phyloP scores from a whole-genome alignment of 2,888 invertebrate species.

The Psylliodes chrysocephalus region DNA sequence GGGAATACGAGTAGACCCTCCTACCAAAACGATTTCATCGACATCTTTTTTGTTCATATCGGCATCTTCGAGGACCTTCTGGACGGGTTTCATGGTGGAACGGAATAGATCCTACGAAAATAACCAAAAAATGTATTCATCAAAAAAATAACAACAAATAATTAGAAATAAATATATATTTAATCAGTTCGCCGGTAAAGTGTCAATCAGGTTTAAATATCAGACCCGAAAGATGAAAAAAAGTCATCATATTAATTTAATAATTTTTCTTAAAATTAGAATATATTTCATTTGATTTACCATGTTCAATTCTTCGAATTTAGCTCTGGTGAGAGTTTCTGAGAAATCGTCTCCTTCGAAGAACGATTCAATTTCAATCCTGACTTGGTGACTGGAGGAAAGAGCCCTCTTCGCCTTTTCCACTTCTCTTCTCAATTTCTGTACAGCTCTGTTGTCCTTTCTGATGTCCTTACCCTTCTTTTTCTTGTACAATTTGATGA shows the following conservation, averaged over 20 bases:
- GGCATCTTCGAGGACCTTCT: constrained; percentile 96
- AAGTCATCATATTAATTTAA: constrained; percentile 7
- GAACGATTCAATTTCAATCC: constrained; percentile 98
- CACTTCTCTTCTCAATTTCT: constrained; percentile 95
- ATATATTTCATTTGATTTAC: no score
- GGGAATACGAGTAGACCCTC: constrained; percentile 99
- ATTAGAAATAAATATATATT: constrained; percentile 11
- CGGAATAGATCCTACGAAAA: constrained; percentile 75
- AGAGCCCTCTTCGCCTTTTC: constrained; percentile 97
- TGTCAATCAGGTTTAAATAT: neutral
- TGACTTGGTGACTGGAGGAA: constrained; percentile 93
- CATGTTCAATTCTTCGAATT: constrained; percentile 99
- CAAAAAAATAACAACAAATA: no score
- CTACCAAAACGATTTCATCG: constrained; percentile 98
- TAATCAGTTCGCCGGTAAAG: constrained; percentile 7
- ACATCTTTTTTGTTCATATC: constrained; percentile 99
- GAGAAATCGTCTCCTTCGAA: constrained; percentile 99
- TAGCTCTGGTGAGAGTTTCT: constrained; percentile 96
- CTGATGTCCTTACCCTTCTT: constrained; percentile 98
- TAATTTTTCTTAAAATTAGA: neutral
- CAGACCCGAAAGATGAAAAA: constrained; percentile 17
- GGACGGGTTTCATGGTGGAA: constrained; percentile 94
- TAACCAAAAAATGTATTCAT: no score
- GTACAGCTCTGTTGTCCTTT: constrained; percentile 88
- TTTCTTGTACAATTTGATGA: constrained; percentile 95